These are phyloP conservation scores for Xenopus petersii DNA, from an alignment of 2,797 vertebrate species.

Conservation along the genomic window DNA sequence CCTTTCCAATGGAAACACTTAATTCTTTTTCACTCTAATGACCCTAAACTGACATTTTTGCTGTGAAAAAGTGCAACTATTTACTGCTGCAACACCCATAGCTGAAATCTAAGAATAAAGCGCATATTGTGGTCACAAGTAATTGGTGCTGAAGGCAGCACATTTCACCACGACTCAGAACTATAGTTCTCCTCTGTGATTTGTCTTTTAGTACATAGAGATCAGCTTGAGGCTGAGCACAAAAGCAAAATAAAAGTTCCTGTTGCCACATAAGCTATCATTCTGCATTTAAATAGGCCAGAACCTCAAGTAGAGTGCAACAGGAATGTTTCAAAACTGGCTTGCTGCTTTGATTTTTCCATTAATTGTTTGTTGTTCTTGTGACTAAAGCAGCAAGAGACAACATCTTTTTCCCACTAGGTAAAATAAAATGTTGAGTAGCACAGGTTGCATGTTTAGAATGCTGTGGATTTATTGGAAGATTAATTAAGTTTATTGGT, in stretches of 20 bases:
- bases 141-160: slow-evolving; percentile 13
- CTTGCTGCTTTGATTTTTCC: slow-evolving; percentile 10
- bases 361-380: too few relatives aligned
- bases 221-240: background rate
- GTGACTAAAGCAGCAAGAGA: background rate
- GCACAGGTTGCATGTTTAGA: background rate
- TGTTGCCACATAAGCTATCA: slow-evolving; percentile 22
- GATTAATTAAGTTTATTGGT: too few relatives aligned
- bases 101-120: slow-evolving; percentile 4
- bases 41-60: too few relatives aligned
- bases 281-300: slow-evolving; percentile 12
- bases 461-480: too few relatives aligned
- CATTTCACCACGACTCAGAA: slow-evolving; percentile 8
- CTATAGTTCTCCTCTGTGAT: background rate
- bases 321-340: slow-evolving; percentile 8
- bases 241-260: slow-evolving; percentile 9
- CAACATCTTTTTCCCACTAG: slow-evolving; percentile 3
- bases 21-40: too few relatives aligned
- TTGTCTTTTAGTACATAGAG: background rate
- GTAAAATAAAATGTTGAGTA: slow-evolving; percentile 16
- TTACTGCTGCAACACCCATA: slow-evolving; percentile 1
- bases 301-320: background rate
- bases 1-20: too few relatives aligned
- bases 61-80: background rate
- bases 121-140: background rate